These are phyloP conservation scores for Trachymyrmex cornetzi DNA, from an alignment of 1,140 invertebrate genomes.

Conservation along the genomic window DNA sequence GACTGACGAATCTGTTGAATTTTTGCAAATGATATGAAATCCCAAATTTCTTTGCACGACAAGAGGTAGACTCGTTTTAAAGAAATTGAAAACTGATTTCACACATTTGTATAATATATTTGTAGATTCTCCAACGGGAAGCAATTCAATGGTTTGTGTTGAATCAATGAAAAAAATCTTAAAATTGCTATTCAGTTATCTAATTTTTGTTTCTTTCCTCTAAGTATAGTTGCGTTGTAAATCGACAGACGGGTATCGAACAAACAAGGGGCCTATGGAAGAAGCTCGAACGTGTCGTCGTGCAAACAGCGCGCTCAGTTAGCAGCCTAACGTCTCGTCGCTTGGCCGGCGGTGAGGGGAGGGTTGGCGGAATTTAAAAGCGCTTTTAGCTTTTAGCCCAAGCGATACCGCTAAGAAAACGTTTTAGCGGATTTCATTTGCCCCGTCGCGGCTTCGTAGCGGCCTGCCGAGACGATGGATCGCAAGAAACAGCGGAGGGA, in stretches of 20 bases:
- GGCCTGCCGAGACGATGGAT: conserved; percentile 73
- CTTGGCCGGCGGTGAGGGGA: conserved; percentile 33
- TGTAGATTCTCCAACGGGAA: background rate
- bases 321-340: conserved; percentile 58
- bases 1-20: background rate
- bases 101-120: background rate
- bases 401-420: conserved; percentile 83
- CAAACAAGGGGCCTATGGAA: conserved; percentile 48
- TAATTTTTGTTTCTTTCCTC: background rate
- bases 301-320: conserved; percentile 40
- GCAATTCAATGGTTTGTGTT: background rate
- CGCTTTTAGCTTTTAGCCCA: conserved; percentile 84
- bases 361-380: conserved; percentile 82
- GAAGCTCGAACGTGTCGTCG: conserved; percentile 42
- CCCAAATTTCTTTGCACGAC: background rate
- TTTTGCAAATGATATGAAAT: conserved; percentile 28
- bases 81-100: background rate
- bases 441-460: conserved; percentile 69
- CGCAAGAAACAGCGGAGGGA: conserved; percentile 58
- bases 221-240: conserved; percentile 30
- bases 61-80: background rate
- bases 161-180: background rate
- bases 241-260: conserved; percentile 40
- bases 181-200: background rate
- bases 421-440: conserved; percentile 84